Evolutionary conservation across 2,113 vertebrate genomes (phyloP), one percentile per base, ranked within the genome.

Genomic region (Salminus brasiliensis): DNA sequence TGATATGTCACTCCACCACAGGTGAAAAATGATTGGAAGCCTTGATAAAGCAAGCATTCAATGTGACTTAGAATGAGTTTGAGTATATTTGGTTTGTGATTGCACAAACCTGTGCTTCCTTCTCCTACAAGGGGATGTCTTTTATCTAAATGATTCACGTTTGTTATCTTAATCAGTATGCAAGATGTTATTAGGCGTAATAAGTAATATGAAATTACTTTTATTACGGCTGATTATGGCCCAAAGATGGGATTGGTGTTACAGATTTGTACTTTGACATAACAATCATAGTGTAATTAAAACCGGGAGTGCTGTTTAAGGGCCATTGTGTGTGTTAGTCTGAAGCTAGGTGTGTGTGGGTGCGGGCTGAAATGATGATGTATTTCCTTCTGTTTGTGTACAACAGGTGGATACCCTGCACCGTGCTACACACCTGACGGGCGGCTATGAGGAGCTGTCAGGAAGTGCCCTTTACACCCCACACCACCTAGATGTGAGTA

Each of bases 361-460:
- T 59, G 12, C 30, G 59, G 52, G 5, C 27, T 60, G 18, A 74
- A 12, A 9, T 47, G 73, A 66, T 69, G 8, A n/a, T 57, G 72
- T 47, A 77, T 70, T 43, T 53, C 1, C 87, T 1, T 83, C 52
- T 74, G 53, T 76, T 8, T 86, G 12, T 83, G n/a, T 49, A n/a
- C n/a, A 45, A 60, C 71, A 94, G 93, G 93, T 90, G 93, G 93
- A 92, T 94, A 94, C 91, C 93, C 93, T 92, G 93, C 93, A 89
- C 93, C 93, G 79, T 94, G 93, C 88, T 94, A 94, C 92, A 94
- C 93, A 90, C 93, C 93, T 93, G 93, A 94, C 85, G 93, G 93
- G 79, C 89, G 93, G 90, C 89, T 94, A 94, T 94, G 93, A 94
- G 88, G 91, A 92, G 90, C 89, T 92, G 91, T 89, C 90, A 23